Base-by-base conservation (phyloP, 2,888 invertebrate genomes). In the Andrena flavipes region DNA sequence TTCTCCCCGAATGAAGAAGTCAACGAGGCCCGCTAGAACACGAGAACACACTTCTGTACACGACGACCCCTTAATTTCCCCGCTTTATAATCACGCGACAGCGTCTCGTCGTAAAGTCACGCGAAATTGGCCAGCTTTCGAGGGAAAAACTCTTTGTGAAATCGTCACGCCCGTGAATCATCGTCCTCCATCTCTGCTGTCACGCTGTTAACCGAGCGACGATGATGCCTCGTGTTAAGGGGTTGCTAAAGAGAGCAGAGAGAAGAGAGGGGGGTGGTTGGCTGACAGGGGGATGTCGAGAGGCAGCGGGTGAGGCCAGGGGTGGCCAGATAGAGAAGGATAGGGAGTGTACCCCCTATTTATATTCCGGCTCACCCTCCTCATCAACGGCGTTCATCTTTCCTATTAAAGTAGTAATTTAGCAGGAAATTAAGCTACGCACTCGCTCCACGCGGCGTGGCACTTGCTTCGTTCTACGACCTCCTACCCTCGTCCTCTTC, bases 371-470 rank as follows among this genome's bases (percentile, higher is more conserved):
- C 93, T 93, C 92, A 93, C 94, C 94, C 93, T 94, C 93, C 94
- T 93, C 93, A 94, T 93, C 94, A 94, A 92, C 93, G 90, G 90
- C 93, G 93, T 94, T 94, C 94, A 94, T 94, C 93, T 93, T 94
- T 93, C 93, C 93, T 93, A 93, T 93, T 94, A 93, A 93, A 94
- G 93, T 93, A 93, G 93, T 93, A 94, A 94, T 94, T 93, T 93
- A 93, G 94, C 94, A 93, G 94, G 94, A 94, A 93, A 94, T 94
- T 93, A 94, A 93, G 93, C 93, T 90, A 93, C 92, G 93, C 92
- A 93, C 92, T 93, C 87, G 87, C 90, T 90, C 89, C 89, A 89
- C 90, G 90, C 87, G 87, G 87, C 87, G 79, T 85, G 88, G 88
- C 88, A 88, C 90, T 92, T 88, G 90, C 89, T 88, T 89, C 87